phyloP scores from a whole-genome alignment of 2,113 vertebrate species.

The Crotalus viridis region DNA sequence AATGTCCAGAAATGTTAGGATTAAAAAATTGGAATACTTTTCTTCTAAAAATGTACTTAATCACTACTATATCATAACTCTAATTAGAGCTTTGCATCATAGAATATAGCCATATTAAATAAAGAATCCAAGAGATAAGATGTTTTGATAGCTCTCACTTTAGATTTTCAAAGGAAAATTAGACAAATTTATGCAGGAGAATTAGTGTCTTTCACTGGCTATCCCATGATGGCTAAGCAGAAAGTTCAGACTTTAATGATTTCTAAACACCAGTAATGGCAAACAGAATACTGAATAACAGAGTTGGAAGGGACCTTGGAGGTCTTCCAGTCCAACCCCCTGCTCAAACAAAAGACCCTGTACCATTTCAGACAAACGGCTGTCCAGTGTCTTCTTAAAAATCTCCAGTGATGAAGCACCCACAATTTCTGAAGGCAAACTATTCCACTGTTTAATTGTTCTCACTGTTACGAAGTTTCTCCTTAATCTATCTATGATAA shows the following conservation, averaged over 20 bases:
- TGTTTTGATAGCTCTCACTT: background rate
- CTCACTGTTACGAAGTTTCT: background rate
- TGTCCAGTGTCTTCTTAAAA: too few species aligned
- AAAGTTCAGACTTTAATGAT: background rate
- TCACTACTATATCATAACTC: background rate
- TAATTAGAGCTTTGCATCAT: background rate
- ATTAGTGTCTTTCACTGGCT: background rate
- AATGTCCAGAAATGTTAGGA: background rate
- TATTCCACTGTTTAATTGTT: background rate
- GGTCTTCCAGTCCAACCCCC: background rate
- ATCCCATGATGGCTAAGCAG: background rate
- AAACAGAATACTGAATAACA: background rate
- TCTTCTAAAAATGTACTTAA: background rate
- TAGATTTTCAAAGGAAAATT: background rate
- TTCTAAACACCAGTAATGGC: background rate
- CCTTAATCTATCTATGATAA: background rate
- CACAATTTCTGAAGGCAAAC: too few species aligned
- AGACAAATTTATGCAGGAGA: background rate
- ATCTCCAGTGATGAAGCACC: too few species aligned
- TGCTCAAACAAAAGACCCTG: background rate
- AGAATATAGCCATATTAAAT: background rate
- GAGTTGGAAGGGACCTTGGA: background rate
- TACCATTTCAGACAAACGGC: too few species aligned
- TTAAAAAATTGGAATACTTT: background rate
- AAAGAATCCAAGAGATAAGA: background rate